Percentiles rank a stretch among this genome's conserved stretches.
These are phyloP conservation scores for Potamarius usumacintae DNA, from an alignment of 2,113 vertebrate genomes.

Conservation along the genomic window DNA sequence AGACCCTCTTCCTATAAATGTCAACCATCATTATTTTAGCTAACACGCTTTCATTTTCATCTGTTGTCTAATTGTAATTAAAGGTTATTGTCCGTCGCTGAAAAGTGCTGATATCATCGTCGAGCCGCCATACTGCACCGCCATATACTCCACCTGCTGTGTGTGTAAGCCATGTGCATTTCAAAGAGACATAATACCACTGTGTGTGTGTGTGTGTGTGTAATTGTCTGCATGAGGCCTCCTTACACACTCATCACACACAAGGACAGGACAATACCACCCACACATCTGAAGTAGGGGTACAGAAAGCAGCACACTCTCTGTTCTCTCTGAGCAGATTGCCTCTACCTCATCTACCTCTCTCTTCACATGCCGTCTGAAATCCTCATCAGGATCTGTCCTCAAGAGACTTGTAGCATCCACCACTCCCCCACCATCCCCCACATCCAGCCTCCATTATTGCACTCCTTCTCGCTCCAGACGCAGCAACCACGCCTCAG, in stretches of 20 bases:
- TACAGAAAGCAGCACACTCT: not conserved
- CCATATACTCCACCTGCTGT: not conserved
- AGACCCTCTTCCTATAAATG: not conserved
- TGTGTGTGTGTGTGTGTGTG: slow-evolving; percentile 36
- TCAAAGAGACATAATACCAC: slow-evolving; percentile 29
- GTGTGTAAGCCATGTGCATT: slow-evolving; percentile 30
- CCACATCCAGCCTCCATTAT: not conserved
- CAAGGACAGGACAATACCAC: slow-evolving; percentile 15
- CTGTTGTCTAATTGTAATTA: not conserved
- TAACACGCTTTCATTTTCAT: not conserved
- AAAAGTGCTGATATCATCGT: slow-evolving; percentile 46
- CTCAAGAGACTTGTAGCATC: not conserved
- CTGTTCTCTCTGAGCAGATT: not conserved
- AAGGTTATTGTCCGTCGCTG: not conserved
- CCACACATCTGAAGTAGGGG: slow-evolving; percentile 22
- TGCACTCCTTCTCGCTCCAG: not conserved
- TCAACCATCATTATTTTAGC: not conserved
- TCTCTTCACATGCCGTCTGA: not conserved
- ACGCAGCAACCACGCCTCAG: slow-evolving; percentile 36
- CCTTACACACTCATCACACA: slow-evolving; percentile 26
- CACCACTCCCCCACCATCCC: not conserved
- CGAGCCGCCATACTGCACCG: not conserved
- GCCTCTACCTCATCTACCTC: not conserved
- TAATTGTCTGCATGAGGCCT: slow-evolving; percentile 12
- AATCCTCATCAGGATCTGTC: not conserved